Conservation (phyloP, 2,888 invertebrate genomes). For the Drosophila pullipes region DNA sequence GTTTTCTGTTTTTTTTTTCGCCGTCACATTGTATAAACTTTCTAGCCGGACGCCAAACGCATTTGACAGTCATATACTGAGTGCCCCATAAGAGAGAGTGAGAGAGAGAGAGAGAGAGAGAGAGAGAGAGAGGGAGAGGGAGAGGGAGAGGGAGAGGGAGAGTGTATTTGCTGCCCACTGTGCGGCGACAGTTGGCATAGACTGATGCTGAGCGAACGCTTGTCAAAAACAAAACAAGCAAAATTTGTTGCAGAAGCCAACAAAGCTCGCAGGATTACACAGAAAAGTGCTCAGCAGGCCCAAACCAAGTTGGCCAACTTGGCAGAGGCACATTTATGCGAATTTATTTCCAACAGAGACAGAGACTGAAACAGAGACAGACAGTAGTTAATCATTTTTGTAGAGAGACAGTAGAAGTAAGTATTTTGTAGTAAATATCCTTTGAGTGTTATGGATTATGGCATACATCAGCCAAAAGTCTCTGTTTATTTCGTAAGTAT, state of each 20-base stretch:
- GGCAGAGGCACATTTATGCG: conserved; percentile 38
- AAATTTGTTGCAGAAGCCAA: conserved; percentile 64
- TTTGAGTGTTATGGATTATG: neutral
- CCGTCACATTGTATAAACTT: conserved; percentile 63
- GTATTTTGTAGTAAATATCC: conserved; percentile 9
- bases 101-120: neutral
- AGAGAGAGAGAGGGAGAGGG: neutral
- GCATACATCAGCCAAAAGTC: neutral
- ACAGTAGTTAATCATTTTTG: conserved; percentile 65
- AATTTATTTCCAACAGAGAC: conserved; percentile 26
- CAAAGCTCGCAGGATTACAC: conserved; percentile 75
- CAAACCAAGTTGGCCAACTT: conserved; percentile 44
- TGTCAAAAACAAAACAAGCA: conserved; percentile 51
- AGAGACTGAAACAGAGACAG: conserved; percentile 1
- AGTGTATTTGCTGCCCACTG: conserved; percentile 41
- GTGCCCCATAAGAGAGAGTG: neutral
- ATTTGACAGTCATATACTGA: conserved; percentile 73
- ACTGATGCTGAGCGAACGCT: conserved; percentile 31
- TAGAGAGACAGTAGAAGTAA: neutral
- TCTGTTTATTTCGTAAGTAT: neutral
- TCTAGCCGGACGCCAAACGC: conserved; percentile 64
- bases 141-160: neutral
- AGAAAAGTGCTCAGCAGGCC: conserved; percentile 71
- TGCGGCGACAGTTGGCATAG: conserved; percentile 63
- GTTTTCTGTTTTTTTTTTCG: conserved; percentile 36